phyloP scores from a whole-genome alignment of 2,888 invertebrate genomes.

The Agriopis marginaria region DNA sequence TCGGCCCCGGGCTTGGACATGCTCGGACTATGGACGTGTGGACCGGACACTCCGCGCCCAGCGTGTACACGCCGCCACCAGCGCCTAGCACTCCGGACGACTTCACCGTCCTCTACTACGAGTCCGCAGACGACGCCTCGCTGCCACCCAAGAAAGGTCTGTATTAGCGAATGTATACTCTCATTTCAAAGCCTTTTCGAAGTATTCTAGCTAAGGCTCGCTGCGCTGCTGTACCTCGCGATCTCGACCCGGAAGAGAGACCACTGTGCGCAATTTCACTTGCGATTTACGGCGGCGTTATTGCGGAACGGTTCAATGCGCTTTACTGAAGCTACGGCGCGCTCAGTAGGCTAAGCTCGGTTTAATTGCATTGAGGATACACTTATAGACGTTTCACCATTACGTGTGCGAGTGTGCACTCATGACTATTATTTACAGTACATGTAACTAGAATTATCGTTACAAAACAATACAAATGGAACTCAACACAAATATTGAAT shows the following conservation, averaged over 20 bases:
- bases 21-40: constrained; percentile 90
- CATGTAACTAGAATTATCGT: too few relatives aligned
- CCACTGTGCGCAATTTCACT: constrained; percentile 31
- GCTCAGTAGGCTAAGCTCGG: constrained; percentile 1
- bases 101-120: constrained; percentile 93
- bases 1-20: constrained; percentile 75
- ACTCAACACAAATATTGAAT: too few relatives aligned
- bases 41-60: constrained; percentile 88
- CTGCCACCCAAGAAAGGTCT: constrained; percentile 75
- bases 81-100: constrained; percentile 91
- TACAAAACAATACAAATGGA: too few relatives aligned
- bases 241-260: constrained; percentile 27
- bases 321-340: constrained; percentile 14
- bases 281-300: constrained; percentile 20
- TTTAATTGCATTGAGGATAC: not conserved
- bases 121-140: constrained; percentile 83
- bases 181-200: not conserved
- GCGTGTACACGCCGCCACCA: constrained; percentile 85
- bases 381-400: not conserved
- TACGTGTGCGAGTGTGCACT: too few relatives aligned
- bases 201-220: constrained; percentile 1
- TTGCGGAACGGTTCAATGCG: constrained; percentile 30
- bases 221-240: constrained; percentile 12
- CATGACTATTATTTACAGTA: too few relatives aligned
- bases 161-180: constrained; percentile 11